phyloP scores from a whole-genome alignment of 2,797 vertebrate genomes.

The Hylomyscus alleni region DNA sequence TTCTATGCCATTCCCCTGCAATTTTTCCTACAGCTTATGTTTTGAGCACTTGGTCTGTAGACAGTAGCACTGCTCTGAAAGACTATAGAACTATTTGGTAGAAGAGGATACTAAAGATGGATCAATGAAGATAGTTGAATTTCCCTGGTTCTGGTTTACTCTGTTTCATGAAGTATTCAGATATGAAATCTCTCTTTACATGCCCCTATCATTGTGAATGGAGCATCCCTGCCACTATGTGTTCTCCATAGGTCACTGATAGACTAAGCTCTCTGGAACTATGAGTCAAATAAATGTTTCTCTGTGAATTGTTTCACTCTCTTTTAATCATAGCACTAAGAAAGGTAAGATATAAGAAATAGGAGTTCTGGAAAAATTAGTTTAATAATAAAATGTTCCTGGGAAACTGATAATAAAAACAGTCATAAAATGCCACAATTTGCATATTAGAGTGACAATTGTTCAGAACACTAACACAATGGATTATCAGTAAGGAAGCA shows the following conservation, averaged over 20 bases:
- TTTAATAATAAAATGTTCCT: neutral
- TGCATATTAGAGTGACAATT: neutral
- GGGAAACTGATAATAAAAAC: neutral
- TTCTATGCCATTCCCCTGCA: no score
- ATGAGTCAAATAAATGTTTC: neutral
- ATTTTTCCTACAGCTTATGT: neutral
- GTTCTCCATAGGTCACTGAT: neutral
- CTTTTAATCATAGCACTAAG: neutral
- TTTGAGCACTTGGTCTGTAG: neutral
- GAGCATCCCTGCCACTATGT: no score
- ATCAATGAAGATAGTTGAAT: no score
- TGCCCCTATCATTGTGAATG: neutral
- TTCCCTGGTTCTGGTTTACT: neutral
- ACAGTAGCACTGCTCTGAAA: no score
- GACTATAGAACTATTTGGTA: neutral
- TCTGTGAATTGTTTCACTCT: neutral
- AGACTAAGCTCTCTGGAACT: neutral
- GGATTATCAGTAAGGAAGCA: accelerated
- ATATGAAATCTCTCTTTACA: neutral
- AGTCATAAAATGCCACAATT: neutral
- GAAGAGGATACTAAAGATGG: neutral
- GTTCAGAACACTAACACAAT: neutral
- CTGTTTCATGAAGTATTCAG: neutral
- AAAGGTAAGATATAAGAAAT: neutral
- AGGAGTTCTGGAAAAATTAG: no score